phyloP scores from a whole-genome alignment of 2,888 invertebrate genomes.

The Eupeodes luniger region DNA sequence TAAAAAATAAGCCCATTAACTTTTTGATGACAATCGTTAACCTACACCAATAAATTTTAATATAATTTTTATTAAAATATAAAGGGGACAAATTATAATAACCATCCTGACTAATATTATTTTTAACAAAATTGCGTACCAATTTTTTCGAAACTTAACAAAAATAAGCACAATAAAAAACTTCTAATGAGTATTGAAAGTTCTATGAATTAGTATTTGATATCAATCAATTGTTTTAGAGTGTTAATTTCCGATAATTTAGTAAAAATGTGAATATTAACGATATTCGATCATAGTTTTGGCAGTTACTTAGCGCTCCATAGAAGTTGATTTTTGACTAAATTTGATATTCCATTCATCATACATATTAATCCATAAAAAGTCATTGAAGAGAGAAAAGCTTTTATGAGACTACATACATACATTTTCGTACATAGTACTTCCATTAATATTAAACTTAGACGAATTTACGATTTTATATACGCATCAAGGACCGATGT shows the following conservation, averaged over 20 bases:
- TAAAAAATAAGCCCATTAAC: no score
- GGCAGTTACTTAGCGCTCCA: background rate
- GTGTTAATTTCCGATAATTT: background rate
- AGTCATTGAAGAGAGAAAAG: background rate
- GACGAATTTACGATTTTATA: background rate
- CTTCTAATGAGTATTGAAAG: no score
- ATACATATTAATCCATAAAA: constrained; percentile 24
- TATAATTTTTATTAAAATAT: no score
- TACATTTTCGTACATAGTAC: background rate
- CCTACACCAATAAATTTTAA: no score
- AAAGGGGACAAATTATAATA: no score
- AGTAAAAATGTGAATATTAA: constrained; percentile 23
- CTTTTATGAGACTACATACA: background rate
- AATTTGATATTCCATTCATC: background rate
- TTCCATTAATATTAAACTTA: background rate
- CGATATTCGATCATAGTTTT: constrained; percentile 19
- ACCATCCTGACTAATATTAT: no score
- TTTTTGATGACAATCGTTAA: no score
- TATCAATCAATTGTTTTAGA: background rate
- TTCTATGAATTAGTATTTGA: background rate
- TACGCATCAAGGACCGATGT: no score
- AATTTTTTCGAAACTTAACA: no score
- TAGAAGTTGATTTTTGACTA: constrained; percentile 12
- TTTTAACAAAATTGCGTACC: no score
- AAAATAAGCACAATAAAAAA: no score